phyloP scores from a whole-genome alignment of 1,140 invertebrate genomes.

The Popillia japonica region DNA sequence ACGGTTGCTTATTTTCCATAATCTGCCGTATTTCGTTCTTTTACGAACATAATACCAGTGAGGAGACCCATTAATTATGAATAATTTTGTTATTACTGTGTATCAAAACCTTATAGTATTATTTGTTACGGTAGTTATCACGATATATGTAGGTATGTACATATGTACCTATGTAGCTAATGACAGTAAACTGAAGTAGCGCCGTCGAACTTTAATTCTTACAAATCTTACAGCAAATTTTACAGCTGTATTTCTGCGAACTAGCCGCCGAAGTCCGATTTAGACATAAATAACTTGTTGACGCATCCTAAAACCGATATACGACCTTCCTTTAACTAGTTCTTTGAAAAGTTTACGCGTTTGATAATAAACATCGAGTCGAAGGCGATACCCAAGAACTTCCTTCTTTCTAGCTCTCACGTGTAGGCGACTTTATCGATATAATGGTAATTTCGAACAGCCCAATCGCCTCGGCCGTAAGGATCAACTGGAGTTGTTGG shows the following conservation, averaged over 20 bases:
- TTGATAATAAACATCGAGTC: conserved; percentile 15
- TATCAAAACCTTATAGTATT: no score
- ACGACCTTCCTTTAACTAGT: conserved; percentile 20
- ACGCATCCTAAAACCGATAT: conserved; percentile 17
- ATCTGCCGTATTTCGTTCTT: no score
- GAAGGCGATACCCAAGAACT: conserved; percentile 7
- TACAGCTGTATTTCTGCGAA: neutral
- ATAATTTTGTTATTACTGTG: no score
- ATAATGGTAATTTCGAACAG: conserved; percentile 24
- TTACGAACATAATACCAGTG: no score
- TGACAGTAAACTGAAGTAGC: no score
- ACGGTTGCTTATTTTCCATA: no score
- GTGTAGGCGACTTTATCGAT: conserved; percentile 13
- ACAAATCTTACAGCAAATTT: neutral
- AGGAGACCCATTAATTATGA: no score
- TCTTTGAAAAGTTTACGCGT: conserved; percentile 19
- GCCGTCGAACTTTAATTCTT: no score
- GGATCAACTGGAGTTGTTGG: neutral
- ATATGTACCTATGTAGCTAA: no score
- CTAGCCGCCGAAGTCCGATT: neutral
- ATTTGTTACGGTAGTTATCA: no score
- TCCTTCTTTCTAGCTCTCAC: neutral
- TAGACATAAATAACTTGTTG: conserved; percentile 25
- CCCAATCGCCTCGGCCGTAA: conserved; percentile 1
- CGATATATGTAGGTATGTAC: no score